These are phyloP conservation scores for Medauroidea extradentata DNA, from an alignment of 1,140 invertebrate genomes.

Conservation along the genomic window DNA sequence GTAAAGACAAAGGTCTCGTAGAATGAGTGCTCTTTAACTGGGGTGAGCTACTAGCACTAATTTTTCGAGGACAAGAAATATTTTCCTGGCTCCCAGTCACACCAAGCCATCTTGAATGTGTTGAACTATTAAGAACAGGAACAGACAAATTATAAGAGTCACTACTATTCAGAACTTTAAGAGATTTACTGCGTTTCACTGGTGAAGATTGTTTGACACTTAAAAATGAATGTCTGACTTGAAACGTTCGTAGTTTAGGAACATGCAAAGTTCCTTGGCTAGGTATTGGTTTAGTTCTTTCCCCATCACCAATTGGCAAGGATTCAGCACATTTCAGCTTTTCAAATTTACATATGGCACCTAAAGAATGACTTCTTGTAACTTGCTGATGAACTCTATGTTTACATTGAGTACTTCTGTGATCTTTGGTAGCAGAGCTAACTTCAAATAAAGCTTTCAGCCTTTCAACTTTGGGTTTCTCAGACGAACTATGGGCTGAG, in stretches of 20 bases:
- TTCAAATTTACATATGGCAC: conserved; percentile 17
- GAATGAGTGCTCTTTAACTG: neutral
- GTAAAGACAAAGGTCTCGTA: neutral
- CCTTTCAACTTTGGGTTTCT: conserved; percentile 45
- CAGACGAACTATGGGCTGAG: conserved; percentile 19
- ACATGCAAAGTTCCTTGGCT: conserved; percentile 19
- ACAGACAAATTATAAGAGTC: conserved; percentile 18
- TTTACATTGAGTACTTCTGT: conserved; percentile 16
- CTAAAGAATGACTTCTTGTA: conserved; percentile 24
- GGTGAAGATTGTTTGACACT: conserved; percentile 10
- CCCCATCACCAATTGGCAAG: neutral
- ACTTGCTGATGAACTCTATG: conserved; percentile 8
- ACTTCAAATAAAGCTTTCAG: conserved; percentile 48
- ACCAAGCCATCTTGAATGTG: neutral
- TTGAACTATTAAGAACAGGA: neutral
- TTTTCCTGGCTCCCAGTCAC: neutral
- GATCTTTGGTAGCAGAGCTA: conserved; percentile 6
- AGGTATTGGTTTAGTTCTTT: conserved; percentile 13
- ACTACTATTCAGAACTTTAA: conserved; percentile 33
- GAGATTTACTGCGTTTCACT: conserved; percentile 42
- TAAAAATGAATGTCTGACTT: neutral
- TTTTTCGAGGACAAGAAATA: neutral
- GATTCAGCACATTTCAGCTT: neutral
- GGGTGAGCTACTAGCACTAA: neutral
- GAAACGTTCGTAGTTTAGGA: conserved; percentile 15